Percentiles rank a stretch among this genome's conserved stretches.
Evolutionary conservation across 92 coral and sea anemone genomes (phyloP).

Genomic region (Ricordea florida): DNA sequence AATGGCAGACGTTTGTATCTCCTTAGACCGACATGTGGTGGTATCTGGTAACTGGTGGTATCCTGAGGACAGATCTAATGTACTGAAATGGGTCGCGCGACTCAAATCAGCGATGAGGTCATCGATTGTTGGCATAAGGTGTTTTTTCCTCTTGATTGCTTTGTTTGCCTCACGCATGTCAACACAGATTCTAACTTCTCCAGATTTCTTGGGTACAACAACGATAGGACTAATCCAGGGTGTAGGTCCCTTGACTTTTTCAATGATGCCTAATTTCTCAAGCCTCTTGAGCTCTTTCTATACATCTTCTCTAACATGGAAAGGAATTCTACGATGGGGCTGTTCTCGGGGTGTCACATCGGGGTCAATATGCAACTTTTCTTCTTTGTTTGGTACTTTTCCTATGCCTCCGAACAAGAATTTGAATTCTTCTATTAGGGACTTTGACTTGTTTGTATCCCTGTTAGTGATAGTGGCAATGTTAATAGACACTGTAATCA

Average conservation of each 20-base stretch:
- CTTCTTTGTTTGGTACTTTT: slow-evolving; percentile 48
- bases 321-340: slow-evolving; percentile 12
- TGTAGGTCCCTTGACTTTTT: slow-evolving; percentile 63
- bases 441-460: background rate
- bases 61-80: slow-evolving; percentile 71
- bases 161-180: slow-evolving; percentile 77
- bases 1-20: slow-evolving; percentile 66
- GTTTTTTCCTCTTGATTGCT: slow-evolving; percentile 55
- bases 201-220: slow-evolving; percentile 67
- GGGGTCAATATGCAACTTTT: slow-evolving; percentile 64
- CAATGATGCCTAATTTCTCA: slow-evolving; percentile 62
- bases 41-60: slow-evolving; percentile 79
- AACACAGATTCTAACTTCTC: slow-evolving; percentile 68
- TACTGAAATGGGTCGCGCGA: slow-evolving; percentile 52
- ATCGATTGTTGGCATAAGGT: slow-evolving; percentile 77
- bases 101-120: slow-evolving; percentile 70
- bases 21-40: too few species aligned
- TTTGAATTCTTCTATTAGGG: slow-evolving; percentile 23
- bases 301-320: slow-evolving; percentile 20
- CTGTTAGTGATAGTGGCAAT: slow-evolving; percentile 17
- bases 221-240: slow-evolving; percentile 80
- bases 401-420: slow-evolving; percentile 62
- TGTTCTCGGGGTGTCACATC: slow-evolving; percentile 53
- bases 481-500: slow-evolving; percentile 39
- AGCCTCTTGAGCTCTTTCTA: slow-evolving; percentile 59